phyloP scores from a whole-genome alignment of 2,797 vertebrate genomes.

The Sebastes glaucus region DNA sequence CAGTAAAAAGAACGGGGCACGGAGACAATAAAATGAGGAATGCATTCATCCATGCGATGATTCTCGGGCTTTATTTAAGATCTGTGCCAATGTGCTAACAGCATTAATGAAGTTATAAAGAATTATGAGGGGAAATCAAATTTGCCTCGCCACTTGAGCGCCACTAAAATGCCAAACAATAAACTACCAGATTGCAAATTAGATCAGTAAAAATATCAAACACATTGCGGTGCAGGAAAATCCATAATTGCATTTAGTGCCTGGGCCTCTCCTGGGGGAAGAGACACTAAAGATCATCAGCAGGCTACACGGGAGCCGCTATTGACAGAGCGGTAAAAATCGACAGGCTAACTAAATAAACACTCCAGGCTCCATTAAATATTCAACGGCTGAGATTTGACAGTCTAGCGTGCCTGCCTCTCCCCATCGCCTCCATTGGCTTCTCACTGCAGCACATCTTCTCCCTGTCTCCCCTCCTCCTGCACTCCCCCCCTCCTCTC shows the following conservation, averaged over 20 bases:
- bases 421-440: slow-evolving; percentile 72
- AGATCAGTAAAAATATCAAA: slow-evolving; percentile 99
- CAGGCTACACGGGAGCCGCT: slow-evolving; percentile 92
- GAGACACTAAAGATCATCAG: slow-evolving; percentile 98
- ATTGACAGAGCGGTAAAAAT: slow-evolving; percentile 99
- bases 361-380: slow-evolving; percentile 97
- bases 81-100: slow-evolving; percentile 91
- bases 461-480: slow-evolving; percentile 52
- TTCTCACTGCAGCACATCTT: slow-evolving; percentile 76
- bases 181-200: slow-evolving; percentile 99
- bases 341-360: slow-evolving; percentile 99
- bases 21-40: slow-evolving; percentile 83
- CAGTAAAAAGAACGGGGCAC: slow-evolving; percentile 71
- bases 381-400: slow-evolving; percentile 99
- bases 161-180: slow-evolving; percentile 99
- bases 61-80: slow-evolving; percentile 85
- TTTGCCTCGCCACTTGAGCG: slow-evolving; percentile 99
- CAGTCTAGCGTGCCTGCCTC: slow-evolving; percentile 84
- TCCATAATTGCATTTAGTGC: slow-evolving; percentile 99
- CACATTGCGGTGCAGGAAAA: slow-evolving; percentile 97
- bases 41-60: slow-evolving; percentile 80
- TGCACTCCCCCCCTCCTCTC: slow-evolving; percentile 14
- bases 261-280: slow-evolving; percentile 90
- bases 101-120: slow-evolving; percentile 99
- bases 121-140: slow-evolving; percentile 99